Base-by-base conservation (phyloP, 2,797 vertebrate genomes). In the Protosalanx chinensis region DNA sequence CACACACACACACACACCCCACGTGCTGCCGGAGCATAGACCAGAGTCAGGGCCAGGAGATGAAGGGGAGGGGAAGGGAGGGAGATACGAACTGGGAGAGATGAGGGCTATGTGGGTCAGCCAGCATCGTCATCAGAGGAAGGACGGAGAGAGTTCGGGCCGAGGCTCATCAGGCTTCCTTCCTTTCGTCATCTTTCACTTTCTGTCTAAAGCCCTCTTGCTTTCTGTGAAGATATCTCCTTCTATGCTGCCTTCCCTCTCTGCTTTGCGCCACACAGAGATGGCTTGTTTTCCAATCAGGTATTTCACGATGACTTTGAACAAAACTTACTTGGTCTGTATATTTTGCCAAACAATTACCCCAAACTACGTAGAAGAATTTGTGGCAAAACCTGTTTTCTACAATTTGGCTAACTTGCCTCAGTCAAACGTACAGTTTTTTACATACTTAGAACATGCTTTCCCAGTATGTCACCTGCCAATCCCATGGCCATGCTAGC, bases 81-180 rank as follows among this genome's bases (percentile, higher is more conserved):
- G 51, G 18, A n/a, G 51, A 56, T 18, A n/a, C 8, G 37, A 37
- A 23, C 13, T 20, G 33, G 35, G 30, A 15, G 33, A 37, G 63
- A 62, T 56, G 63, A 32, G 63, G 46, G 64, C 68, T 71, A 75
- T 76, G 62, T 78, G 65, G 76, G 80, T 80, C 76, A 79, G 76
- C 46, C 35, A 78, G 70, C 71, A 70, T 49, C 51, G 60, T 62
- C 71, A 32, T 64, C 72, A 63, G 72, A 59, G 33, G 75, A 71
- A 27, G 30, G 64, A 30, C 23, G 29, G 73, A 46, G 68, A 72
- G 30, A 63, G 65, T 68, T 67, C 61, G 57, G 73, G 65, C 58
- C 53, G 18, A 72, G 29, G 53, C 46, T 72, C 75, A 41, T 63
- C 72, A 15, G 29, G 69, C 57, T 63, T 29, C 63, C 65, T 64